Evolutionary conservation across 2,797 vertebrate genomes (phyloP), one percentile per base, ranked within the genome.

Genomic region (Alcedo atthis): DNA sequence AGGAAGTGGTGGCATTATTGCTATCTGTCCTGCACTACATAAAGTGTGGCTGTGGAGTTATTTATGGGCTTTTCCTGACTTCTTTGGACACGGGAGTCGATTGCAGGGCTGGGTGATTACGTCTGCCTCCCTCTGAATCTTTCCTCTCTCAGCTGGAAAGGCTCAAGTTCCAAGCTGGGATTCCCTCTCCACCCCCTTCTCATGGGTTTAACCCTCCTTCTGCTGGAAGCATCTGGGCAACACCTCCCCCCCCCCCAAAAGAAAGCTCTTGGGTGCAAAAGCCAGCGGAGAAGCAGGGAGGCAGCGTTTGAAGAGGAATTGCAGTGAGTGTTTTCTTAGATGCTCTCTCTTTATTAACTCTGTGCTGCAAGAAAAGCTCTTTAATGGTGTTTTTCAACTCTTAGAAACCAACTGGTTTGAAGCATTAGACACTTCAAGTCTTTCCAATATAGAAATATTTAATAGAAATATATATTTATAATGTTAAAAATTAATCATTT

Each of bases 111-210:
- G 91, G 77, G 92, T 87, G 90, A 91, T 97, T 96, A 96, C 92
- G 87, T 96, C 97, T 94, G 93, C 96, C 95, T 95, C 96, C 15
- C 37, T 96, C 90, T 59, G 81, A 96, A 93, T 82, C 92, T 88
- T 40, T 80, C 77, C 91, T 48, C 78, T 81, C 96, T 97, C 95
- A 97, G 97, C 97, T 96, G 97, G 97, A 94, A 97, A 97, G 97
- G 95, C 92, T 97, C 97, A 94, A 96, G 96, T 97, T 97, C 97
- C 97, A 85, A 95, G 85, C 93, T 88, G 97, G 97, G 97, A 96
- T 95, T 97, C 97, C 97, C 96, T 97, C 96, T 96, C 96, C 97
- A 96, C 96, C 96, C 93, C 92, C 96, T 58, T 92, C 87, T 54
- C 63, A 58, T 81, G 85, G 48, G 80, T 93, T 98, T 98, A 97